These are phyloP conservation scores for Seriola rivoliana DNA, from an alignment of 2,113 vertebrate species.

Conservation along the genomic window DNA sequence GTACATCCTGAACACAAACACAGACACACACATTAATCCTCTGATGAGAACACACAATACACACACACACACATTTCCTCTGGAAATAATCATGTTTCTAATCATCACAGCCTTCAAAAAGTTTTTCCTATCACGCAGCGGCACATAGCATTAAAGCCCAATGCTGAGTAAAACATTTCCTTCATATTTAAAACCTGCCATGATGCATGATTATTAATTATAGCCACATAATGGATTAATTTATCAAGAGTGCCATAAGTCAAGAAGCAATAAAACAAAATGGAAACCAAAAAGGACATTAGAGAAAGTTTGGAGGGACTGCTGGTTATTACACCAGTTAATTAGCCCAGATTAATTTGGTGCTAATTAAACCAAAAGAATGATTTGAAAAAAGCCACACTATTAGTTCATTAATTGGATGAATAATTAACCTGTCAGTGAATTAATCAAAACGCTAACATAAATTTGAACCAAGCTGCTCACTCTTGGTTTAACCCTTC, in stretches of 20 bases:
- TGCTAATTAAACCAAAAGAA: conserved; percentile 76
- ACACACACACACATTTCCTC: conserved; percentile 24
- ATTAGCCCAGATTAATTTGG: conserved; percentile 76
- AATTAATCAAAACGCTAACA: conserved; percentile 72
- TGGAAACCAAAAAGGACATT: conserved; percentile 47
- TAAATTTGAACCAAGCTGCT: conserved; percentile 44
- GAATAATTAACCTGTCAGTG: conserved; percentile 75
- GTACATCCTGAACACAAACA: conserved; percentile 86
- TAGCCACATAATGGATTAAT: conserved; percentile 48
- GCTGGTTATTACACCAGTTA: conserved; percentile 71
- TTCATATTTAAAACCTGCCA: conserved; percentile 13
- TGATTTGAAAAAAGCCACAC: conserved; percentile 32
- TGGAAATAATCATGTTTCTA: conserved; percentile 14
- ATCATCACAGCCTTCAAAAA: conserved; percentile 23
- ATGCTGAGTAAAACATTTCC: conserved; percentile 1
- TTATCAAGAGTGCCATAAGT: conserved; percentile 40
- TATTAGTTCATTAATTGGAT: conserved; percentile 75
- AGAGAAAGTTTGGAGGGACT: conserved; percentile 43
- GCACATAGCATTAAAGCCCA: conserved; percentile 6
- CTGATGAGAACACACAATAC: conserved; percentile 9
- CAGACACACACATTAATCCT: conserved; percentile 18
- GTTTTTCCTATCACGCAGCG: background rate
- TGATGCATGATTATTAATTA: conserved; percentile 56
- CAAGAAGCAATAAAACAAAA: conserved; percentile 43
- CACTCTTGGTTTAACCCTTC: conserved; percentile 50